Evolutionary conservation across 2,888 invertebrate genomes (phyloP), one percentile per base, ranked within the genome.

Genomic region (Electrophaes corylata): DNA sequence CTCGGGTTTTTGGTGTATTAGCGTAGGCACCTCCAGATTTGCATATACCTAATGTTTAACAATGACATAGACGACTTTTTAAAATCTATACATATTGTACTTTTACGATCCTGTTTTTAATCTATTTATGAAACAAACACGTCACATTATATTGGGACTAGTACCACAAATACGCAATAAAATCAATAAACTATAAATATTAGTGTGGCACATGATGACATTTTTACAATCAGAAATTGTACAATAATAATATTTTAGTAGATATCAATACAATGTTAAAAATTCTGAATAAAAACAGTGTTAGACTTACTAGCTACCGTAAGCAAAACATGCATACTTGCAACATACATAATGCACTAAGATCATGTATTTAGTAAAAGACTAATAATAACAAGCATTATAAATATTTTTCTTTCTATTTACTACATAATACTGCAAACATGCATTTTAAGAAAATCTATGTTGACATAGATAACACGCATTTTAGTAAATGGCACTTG

Each of bases 401-500:
- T 61, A 68, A 70, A 68, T 73, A 71, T 71, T 72, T 60, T 65
- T 55, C 65, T 52, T 63, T 75, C 70, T 77, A 78, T 71, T 65
- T 59, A 69, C 74, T 81, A 81, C 76, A 80, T 88, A 88, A 87
- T 88, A 88, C 88, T 88, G 86, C 84, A 84, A 72, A 76, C 88
- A 84, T 87, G 85, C 86, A 81, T 70, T 72, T 75, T 73, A 72
- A 66, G 73, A 70, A 73, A 81, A 74, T 83, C 83, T 84, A 86
- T 85, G 77, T 85, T 79, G 71, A 84, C 78, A 86, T 83, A 83
- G 82, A 83, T 81, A 84, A 85, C 80, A 80, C 75, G 64, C 68
- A 70, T 70, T 66, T 63, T 67, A 64, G 46, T 69, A 60, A 71
- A 81, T 76, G 78, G 80, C 75, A 80, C 75, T 72, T 70, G 60